These are phyloP conservation scores for Oreochromis spilurus DNA, from an alignment of 2,113 vertebrate species.

Conservation along the genomic window DNA sequence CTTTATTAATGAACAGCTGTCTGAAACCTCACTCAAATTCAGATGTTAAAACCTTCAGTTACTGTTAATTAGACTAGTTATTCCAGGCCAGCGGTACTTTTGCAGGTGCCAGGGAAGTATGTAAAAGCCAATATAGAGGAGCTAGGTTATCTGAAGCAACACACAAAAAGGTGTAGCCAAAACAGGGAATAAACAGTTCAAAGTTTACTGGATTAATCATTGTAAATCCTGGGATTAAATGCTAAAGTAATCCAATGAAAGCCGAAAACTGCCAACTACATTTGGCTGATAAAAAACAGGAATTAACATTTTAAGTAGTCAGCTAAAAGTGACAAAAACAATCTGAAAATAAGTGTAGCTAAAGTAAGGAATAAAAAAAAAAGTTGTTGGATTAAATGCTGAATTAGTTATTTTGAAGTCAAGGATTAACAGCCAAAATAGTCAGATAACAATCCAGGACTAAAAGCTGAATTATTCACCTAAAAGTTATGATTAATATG, in stretches of 20 bases:
- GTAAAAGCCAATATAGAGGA: neutral
- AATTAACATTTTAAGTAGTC: neutral
- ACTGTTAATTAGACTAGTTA: neutral
- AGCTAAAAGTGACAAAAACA: fast-evolving
- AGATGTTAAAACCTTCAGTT: neutral
- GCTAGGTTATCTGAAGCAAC: neutral
- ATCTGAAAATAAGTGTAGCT: neutral
- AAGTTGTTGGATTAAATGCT: neutral
- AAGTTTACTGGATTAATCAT: neutral
- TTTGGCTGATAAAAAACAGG: neutral
- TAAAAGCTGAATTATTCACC: neutral
- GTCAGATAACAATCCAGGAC: neutral
- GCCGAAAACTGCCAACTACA: fast-evolving
- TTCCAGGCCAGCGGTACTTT: neutral
- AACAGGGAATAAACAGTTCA: neutral
- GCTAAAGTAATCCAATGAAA: neutral
- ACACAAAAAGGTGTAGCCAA: neutral
- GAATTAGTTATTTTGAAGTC: neutral
- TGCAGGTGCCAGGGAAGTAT: neutral
- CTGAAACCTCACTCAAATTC: neutral
- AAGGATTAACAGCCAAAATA: neutral
- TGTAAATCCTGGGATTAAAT: neutral
- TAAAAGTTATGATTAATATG: neutral
- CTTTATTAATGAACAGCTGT: neutral
- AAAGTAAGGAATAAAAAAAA: fast-evolving